These are phyloP conservation scores for Actinernus sp. DNA, from an alignment of 92 coral and sea anemone genomes.

Conservation along the genomic window DNA sequence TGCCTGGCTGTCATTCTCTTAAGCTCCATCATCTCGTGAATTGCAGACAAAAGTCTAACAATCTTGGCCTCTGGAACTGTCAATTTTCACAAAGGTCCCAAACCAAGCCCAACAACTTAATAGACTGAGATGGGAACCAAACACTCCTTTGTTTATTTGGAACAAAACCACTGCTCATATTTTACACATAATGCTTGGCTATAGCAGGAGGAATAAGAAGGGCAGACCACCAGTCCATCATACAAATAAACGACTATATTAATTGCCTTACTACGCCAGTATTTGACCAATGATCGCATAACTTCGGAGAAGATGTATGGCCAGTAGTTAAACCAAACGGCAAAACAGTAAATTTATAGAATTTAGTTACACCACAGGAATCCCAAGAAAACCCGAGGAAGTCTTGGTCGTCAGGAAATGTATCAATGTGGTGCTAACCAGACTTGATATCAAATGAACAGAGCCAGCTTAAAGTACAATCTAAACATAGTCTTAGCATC, in stretches of 20 bases:
- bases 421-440: slow-evolving; percentile 59
- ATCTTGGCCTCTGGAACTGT: not conserved
- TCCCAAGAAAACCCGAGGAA: slow-evolving; percentile 56
- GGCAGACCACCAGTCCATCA: slow-evolving; percentile 20
- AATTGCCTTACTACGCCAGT: slow-evolving; percentile 37
- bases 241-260: slow-evolving; percentile 26
- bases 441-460: slow-evolving; percentile 20
- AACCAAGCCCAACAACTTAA: slow-evolving; percentile 28
- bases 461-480: slow-evolving; percentile 11
- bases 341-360: slow-evolving; percentile 28
- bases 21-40: slow-evolving; percentile 11
- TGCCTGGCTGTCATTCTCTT: slow-evolving; percentile 35
- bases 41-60: slow-evolving; percentile 15
- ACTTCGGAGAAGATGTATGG: slow-evolving; percentile 49
- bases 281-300: slow-evolving; percentile 30
- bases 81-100: slow-evolving; percentile 31
- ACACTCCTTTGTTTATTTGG: slow-evolving; percentile 24
- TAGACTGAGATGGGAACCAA: slow-evolving; percentile 46
- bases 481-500: slow-evolving; percentile 43
- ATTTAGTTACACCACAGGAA: slow-evolving; percentile 6
- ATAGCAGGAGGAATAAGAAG: not conserved
- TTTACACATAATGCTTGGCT: slow-evolving; percentile 10
- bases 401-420: slow-evolving; percentile 46
- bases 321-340: slow-evolving; percentile 45
- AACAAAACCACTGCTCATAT: slow-evolving; percentile 17